Conservation (phyloP, 2,888 invertebrate species). For the Drosophila siamana region DNA sequence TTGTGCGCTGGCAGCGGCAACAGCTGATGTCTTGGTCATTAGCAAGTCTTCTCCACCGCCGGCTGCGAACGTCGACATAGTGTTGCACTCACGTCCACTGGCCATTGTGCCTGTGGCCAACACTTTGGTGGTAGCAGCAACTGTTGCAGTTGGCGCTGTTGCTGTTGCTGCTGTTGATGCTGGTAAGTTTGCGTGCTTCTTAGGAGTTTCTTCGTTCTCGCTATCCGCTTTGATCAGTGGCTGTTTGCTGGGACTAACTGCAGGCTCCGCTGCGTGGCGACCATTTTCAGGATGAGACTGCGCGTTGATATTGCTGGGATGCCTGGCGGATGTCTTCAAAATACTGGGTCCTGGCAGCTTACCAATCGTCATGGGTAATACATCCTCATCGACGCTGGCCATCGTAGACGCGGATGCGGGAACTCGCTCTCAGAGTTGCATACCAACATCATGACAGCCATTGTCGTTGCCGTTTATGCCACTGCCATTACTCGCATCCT, state of each 20-base stretch:
- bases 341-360: conserved; percentile 85
- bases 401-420: conserved; percentile 81
- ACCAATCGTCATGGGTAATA: conserved; percentile 56
- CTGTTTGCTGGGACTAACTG: conserved; percentile 74
- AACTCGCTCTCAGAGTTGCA: conserved; percentile 87
- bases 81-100: conserved; percentile 80
- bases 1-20: conserved; percentile 20
- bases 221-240: conserved; percentile 74
- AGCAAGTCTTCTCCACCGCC: conserved; percentile 17
- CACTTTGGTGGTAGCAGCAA: conserved; percentile 66
- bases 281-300: conserved; percentile 59
- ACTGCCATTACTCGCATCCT: conserved; percentile 49
- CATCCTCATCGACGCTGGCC: conserved; percentile 54
- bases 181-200: conserved; percentile 47
- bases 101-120: conserved; percentile 76
- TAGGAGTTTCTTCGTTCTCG: conserved; percentile 55
- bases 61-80: conserved; percentile 76
- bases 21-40: conserved; percentile 22
- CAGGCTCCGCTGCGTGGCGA: conserved; percentile 48
- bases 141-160: conserved; percentile 40
- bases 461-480: conserved; percentile 42
- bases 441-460: conserved; percentile 73
- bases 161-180: conserved; percentile 42
- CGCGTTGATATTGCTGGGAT: conserved; percentile 49
- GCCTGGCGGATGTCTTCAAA: conserved; percentile 83